These are phyloP conservation scores for Adela reaumurella DNA, from an alignment of 2,888 invertebrate genomes.

Conservation along the genomic window DNA sequence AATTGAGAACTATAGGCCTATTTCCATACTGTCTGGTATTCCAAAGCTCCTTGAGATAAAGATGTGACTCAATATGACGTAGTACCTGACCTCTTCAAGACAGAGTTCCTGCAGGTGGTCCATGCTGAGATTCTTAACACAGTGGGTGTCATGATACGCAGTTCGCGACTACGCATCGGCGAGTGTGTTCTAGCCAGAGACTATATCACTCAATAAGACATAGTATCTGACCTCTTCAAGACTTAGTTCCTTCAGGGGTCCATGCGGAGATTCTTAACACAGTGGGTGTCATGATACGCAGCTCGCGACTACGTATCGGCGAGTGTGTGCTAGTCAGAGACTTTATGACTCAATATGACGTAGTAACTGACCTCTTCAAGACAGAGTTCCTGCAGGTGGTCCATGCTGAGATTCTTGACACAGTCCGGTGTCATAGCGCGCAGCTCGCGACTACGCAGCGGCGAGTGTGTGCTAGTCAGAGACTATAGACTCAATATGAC, in stretches of 20 bases:
- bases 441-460: slow-evolving; percentile 51
- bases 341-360: no score
- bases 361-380: slow-evolving; percentile 58
- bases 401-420: slow-evolving; percentile 34
- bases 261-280: slow-evolving; percentile 34
- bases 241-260: slow-evolving; percentile 56
- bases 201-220: no score
- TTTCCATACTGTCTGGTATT: no score
- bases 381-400: slow-evolving; percentile 56
- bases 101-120: slow-evolving; percentile 58
- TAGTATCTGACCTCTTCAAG: slow-evolving; percentile 58
- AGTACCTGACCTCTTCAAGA: slow-evolving; percentile 57
- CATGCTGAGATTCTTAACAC: slow-evolving; percentile 34
- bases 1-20: no score
- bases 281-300: slow-evolving; percentile 54
- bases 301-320: slow-evolving; percentile 51
- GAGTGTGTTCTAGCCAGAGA: slow-evolving; percentile 26
- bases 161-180: slow-evolving; percentile 51
- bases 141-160: slow-evolving; percentile 54
- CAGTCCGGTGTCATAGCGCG: slow-evolving; percentile 55
- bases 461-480: slow-evolving; percentile 32
- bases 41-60: no score
- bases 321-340: slow-evolving; percentile 26
- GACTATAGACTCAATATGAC: no score
- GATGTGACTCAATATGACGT: no score